Evolutionary conservation across 2,888 invertebrate species (phyloP), one percentile per base, ranked within the genome.

Genomic region (Caenorhabditis drosophilae): DNA sequence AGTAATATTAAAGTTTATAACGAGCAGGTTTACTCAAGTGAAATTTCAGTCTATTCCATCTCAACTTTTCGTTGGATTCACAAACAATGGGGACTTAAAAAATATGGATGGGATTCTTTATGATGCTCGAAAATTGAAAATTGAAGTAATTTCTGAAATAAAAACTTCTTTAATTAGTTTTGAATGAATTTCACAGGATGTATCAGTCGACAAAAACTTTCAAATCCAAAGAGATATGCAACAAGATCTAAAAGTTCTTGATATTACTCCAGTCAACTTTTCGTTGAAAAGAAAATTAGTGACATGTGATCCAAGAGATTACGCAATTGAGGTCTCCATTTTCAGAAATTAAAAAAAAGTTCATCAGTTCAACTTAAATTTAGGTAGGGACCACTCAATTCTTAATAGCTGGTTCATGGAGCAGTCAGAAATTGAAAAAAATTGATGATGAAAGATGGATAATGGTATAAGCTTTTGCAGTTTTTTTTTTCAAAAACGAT

Each of bases 341-440:
- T 16, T 6, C 23, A 22, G 18, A 41, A 15, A n/a, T 15, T 26
- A 58, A 23, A 54, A 48, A 20, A 41, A n/a, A n/a, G n/a, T n/a
- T n/a, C n/a, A n/a, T n/a, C n/a, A n/a, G n/a, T n/a, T n/a, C n/a
- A n/a, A 70, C 20, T 80, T 82, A 31, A 7, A 63, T 72, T n/a
- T 69, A 85, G 85, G 79, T 78, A 25, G 86, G 86, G 18, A 86
- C 86, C 1, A 85, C 85, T 0, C 85, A 86, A 57, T 73, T 86
- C 25, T 54, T 85, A 22, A 60, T 72, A 34, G 61, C 67, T 16
- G 72, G 56, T 4, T 25, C 62, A 1, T 66, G 48, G 51, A 51
- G 34, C 18, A 15, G 26, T 35, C 16, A n/a, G 3, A 31, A 46
- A n/a, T 22, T 60, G 25, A 16, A 9, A 6, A 53, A 56, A 20